A percentile compares a stretch with the other conserved stretches of the same genome.
Conservation (phyloP, 2,888 invertebrate species). For the Drosophila dives region DNA sequence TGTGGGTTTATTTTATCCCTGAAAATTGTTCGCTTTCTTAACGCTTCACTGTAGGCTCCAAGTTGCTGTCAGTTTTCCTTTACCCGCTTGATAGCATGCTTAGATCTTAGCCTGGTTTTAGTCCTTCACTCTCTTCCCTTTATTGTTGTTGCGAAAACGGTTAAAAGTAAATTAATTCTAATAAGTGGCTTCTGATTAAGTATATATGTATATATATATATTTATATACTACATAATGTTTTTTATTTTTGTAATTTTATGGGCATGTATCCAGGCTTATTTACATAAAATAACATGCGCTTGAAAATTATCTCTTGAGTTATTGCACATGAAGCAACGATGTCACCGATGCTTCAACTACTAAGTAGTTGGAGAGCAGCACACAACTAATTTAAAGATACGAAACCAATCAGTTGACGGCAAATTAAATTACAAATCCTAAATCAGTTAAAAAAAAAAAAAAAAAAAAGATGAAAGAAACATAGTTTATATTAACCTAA, state of each 20-base stretch:
- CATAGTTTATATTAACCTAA: constrained; percentile 11
- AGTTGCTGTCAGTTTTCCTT: constrained; percentile 3
- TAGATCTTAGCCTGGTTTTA: constrained; percentile 59
- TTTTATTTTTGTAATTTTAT: constrained; percentile 25
- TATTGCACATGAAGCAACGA: constrained; percentile 75
- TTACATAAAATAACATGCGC: constrained; percentile 48
- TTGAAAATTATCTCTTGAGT: constrained; percentile 60
- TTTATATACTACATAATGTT: constrained; percentile 23
- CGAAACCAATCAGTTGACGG: constrained; percentile 42
- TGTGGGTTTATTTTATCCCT: not conserved
- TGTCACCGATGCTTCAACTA: constrained; percentile 62
- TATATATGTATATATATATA: not conserved
- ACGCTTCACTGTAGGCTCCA: not conserved
- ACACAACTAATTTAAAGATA: constrained; percentile 34
- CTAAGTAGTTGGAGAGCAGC: constrained; percentile 66
- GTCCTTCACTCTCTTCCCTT: constrained; percentile 82
- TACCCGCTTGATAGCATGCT: constrained; percentile 30
- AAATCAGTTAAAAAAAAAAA: constrained; percentile 14
- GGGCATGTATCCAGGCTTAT: constrained; percentile 38
- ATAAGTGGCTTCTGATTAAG: constrained; percentile 53
- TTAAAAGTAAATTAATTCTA: constrained; percentile 45
- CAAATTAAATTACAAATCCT: constrained; percentile 24
- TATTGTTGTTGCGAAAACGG: constrained; percentile 47
- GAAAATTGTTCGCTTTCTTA: constrained; percentile 8
- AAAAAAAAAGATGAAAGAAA: constrained; percentile 15